Evolutionary conservation across 2,113 vertebrate species (phyloP).

Genomic region (Chrysemys picta): DNA sequence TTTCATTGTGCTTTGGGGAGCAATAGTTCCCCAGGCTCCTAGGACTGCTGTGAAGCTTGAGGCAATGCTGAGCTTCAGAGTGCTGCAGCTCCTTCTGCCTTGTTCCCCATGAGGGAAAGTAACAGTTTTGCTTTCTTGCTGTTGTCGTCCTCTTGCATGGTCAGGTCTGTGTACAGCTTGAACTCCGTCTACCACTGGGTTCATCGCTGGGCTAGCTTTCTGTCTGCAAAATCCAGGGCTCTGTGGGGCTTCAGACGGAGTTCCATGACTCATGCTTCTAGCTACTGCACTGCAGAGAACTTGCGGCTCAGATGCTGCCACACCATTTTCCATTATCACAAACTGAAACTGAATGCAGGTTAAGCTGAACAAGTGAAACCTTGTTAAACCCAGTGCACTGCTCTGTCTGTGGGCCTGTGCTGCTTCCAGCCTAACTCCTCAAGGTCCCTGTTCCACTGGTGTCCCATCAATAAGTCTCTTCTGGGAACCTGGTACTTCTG

Average conservation of each 20-base stretch:
- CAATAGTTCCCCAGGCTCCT: not conserved
- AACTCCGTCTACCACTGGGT: not conserved
- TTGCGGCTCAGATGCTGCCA: not conserved
- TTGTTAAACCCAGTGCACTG: too few relatives aligned
- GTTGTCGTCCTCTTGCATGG: not conserved
- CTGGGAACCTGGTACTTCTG: too few relatives aligned
- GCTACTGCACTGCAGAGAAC: too few relatives aligned
- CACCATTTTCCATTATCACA: not conserved
- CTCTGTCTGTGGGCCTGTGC: too few relatives aligned
- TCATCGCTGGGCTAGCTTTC: not conserved
- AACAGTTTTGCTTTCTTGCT: not conserved
- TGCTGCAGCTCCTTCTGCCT: not conserved
- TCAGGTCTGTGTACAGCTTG: not conserved
- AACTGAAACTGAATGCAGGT: too few relatives aligned
- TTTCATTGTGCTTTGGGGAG: not conserved
- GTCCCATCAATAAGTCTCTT: too few relatives aligned
- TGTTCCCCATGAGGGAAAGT: not conserved
- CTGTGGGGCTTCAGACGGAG: not conserved
- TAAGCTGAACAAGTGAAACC: too few relatives aligned
- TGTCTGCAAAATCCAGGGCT: not conserved
- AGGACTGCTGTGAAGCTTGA: not conserved
- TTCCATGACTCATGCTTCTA: too few relatives aligned
- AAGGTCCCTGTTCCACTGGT: too few relatives aligned
- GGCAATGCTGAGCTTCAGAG: not conserved
- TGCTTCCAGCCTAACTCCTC: too few relatives aligned